phyloP scores from a whole-genome alignment of 1,140 invertebrate species.

The Nasonia vitripennis region DNA sequence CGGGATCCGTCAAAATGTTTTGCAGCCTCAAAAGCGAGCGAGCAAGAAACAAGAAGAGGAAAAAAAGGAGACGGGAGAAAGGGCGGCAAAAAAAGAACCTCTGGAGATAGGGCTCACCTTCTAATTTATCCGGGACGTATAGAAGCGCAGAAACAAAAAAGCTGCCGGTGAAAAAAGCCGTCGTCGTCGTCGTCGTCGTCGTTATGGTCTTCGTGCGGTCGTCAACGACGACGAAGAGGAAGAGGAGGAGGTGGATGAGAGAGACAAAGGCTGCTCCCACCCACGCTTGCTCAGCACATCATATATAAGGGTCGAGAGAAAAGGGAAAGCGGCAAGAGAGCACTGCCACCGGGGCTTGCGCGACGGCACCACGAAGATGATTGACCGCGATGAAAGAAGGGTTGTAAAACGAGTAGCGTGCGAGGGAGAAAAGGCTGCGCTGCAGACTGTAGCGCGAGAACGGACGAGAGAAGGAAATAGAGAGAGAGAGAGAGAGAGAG shows the following conservation, averaged over 20 bases:
- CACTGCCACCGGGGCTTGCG: not conserved
- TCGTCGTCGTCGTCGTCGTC: not conserved
- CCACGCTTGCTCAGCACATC: not conserved
- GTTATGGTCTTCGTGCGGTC: not conserved
- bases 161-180: conserved; percentile 25
- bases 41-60: not conserved
- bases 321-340: not conserved
- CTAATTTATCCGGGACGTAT: conserved; percentile 33
- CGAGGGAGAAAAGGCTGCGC: not conserved
- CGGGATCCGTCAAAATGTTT: not conserved
- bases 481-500: not conserved
- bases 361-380: conserved; percentile 55
- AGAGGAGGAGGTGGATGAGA: not conserved
- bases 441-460: not conserved
- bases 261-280: not conserved
- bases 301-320: not conserved
- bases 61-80: not conserved
- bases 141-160: conserved; percentile 19
- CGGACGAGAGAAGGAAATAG: not conserved
- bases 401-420: conserved; percentile 8
- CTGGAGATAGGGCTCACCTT: conserved; percentile 2
- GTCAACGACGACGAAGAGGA: not conserved
- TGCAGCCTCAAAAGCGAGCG: not conserved
- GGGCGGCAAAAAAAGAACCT: too few species aligned
- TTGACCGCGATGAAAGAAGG: conserved; percentile 58